These are phyloP conservation scores for Pollenia labialis DNA, from an alignment of 2,888 invertebrate genomes.

Conservation along the genomic window DNA sequence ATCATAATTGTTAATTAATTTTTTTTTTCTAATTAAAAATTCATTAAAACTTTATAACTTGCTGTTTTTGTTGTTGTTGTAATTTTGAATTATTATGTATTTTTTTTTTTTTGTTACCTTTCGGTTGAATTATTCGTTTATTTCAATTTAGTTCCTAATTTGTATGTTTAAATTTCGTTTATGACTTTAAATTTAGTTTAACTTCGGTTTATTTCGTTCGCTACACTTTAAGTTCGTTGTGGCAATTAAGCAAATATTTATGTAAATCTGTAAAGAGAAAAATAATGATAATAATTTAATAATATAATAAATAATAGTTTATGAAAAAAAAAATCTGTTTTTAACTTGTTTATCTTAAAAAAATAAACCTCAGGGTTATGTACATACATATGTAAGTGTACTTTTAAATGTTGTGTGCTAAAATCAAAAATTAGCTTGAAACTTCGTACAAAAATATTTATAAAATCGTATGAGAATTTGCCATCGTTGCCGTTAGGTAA, in stretches of 20 bases:
- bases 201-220: slow-evolving; percentile 30
- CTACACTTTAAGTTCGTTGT: slow-evolving; percentile 12
- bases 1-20: not conserved
- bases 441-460: too few relatives aligned
- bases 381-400: too few relatives aligned
- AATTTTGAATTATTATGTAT: not conserved
- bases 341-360: too few relatives aligned
- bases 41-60: too few relatives aligned
- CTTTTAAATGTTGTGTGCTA: too few relatives aligned
- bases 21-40: not conserved
- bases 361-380: too few relatives aligned
- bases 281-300: not conserved
- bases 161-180: not conserved
- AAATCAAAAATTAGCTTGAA: too few relatives aligned
- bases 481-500: too few relatives aligned
- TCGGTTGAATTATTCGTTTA: not conserved
- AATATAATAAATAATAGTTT: not conserved
- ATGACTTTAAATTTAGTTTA: slow-evolving; percentile 12
- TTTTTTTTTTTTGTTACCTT: slow-evolving; percentile 4
- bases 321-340: not conserved
- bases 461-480: too few relatives aligned
- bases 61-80: not conserved
- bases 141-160: slow-evolving; percentile 5
- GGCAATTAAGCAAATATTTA: slow-evolving; percentile 24
- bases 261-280: slow-evolving; percentile 30